These are phyloP conservation scores for Plutomurus gul DNA, from an alignment of 1,140 invertebrate genomes.

Conservation along the genomic window DNA sequence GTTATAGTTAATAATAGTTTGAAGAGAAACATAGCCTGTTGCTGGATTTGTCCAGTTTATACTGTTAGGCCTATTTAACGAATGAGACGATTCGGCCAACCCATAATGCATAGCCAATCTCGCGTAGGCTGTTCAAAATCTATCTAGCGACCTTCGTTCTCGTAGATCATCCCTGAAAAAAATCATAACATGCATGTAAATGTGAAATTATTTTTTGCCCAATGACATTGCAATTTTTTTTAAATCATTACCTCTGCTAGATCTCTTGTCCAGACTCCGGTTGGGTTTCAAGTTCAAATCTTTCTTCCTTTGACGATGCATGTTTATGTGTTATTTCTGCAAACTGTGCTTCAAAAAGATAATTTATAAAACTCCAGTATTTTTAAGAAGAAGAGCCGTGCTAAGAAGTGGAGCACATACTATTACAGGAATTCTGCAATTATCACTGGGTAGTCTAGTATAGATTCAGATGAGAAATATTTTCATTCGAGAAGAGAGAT, in stretches of 20 bases:
- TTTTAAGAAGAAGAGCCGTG: neutral
- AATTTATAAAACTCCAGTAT: neutral
- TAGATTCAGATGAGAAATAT: neutral
- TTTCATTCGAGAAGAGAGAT: neutral
- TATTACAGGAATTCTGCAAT: neutral
- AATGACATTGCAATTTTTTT: too few relatives aligned
- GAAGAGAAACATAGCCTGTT: too few relatives aligned
- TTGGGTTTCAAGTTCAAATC: constrained; percentile 75
- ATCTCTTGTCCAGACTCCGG: constrained; percentile 62
- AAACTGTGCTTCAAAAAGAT: neutral
- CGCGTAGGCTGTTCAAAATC: too few relatives aligned
- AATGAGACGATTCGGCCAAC: too few relatives aligned
- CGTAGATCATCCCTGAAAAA: constrained; percentile 66
- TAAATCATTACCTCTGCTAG: constrained; percentile 54
- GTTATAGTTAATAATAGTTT: too few relatives aligned
- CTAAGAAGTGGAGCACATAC: neutral
- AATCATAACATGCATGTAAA: too few relatives aligned
- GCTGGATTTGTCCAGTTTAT: too few relatives aligned
- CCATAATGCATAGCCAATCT: too few relatives aligned
- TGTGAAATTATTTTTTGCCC: too few relatives aligned
- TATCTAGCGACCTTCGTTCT: too few relatives aligned
- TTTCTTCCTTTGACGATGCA: constrained; percentile 70
- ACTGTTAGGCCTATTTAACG: too few relatives aligned
- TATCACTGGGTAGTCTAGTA: neutral
- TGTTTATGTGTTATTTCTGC: constrained; percentile 51